Conservation (phyloP, 2,797 vertebrate species). For the Pseudomugil gertrudae region DNA sequence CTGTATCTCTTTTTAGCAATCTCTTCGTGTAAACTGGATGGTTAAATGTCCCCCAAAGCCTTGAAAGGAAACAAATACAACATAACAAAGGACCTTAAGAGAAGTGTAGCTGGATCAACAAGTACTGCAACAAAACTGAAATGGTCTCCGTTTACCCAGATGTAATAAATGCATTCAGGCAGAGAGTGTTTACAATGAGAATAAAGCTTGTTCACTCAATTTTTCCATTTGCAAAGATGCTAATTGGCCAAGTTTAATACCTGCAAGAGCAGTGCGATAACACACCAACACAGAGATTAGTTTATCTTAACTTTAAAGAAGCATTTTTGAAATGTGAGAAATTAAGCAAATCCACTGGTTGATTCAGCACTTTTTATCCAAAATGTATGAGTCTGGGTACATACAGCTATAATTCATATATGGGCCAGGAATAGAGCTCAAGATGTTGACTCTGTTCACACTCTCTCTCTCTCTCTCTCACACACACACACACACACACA, state of each 20-base stretch:
- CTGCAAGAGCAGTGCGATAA: background rate
- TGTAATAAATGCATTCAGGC: background rate
- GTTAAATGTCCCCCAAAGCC: no score
- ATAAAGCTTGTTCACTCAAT: background rate
- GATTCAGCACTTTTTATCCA: constrained; percentile 22
- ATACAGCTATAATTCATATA: constrained; percentile 22
- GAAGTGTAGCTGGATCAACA: background rate
- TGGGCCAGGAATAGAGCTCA: no score
- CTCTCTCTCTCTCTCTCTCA: no score
- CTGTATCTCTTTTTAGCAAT: constrained; percentile 16
- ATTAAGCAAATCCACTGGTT: background rate
- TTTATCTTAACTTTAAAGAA: background rate
- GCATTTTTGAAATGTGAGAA: background rate
- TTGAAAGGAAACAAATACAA: no score
- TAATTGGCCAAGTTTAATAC: background rate
- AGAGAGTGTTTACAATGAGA: background rate
- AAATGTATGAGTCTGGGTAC: constrained; percentile 5
- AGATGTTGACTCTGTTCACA: constrained; percentile 71
- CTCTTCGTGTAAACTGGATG: no score
- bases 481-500: constrained; percentile 9
- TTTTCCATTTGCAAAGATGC: background rate
- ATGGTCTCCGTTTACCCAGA: background rate
- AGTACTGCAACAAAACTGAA: background rate
- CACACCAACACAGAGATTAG: background rate
- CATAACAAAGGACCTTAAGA: no score